Evolutionary conservation across 2,113 vertebrate genomes (phyloP).

Genomic region (Oncorhynchus tshawytscha): DNA sequence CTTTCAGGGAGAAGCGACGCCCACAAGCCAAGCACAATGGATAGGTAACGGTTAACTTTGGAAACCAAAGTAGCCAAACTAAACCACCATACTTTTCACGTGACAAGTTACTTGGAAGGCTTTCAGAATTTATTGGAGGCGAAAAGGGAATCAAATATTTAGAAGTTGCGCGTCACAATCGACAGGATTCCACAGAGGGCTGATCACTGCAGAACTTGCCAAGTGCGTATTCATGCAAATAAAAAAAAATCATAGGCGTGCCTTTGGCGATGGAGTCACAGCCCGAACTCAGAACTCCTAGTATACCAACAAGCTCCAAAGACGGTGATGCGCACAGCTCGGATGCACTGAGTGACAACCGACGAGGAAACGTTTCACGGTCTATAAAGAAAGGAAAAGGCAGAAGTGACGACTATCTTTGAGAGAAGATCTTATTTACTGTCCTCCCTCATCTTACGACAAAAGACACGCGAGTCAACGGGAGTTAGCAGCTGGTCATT

Average conservation of each 20-base stretch:
- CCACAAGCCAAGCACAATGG: conserved; percentile 20
- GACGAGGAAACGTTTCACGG: conserved; percentile 26
- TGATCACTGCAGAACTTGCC: conserved; percentile 44
- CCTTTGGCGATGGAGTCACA: conserved; percentile 69
- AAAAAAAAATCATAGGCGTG: conserved; percentile 78
- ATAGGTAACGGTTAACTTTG: conserved; percentile 49
- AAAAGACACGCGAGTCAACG: neutral
- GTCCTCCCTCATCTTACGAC: neutral
- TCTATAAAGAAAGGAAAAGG: conserved; percentile 35
- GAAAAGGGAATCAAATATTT: conserved; percentile 36
- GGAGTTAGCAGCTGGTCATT: neutral
- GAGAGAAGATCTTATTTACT: neutral
- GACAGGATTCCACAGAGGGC: conserved; percentile 40
- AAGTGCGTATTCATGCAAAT: conserved; percentile 71
- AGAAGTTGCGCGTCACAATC: conserved; percentile 49
- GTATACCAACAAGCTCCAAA: conserved; percentile 82
- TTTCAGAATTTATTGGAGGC: conserved; percentile 6
- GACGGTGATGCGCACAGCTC: conserved; percentile 71
- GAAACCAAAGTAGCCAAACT: conserved; percentile 15
- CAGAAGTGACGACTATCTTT: conserved; percentile 6
- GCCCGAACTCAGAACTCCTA: conserved; percentile 78
- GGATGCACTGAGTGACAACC: conserved; percentile 62
- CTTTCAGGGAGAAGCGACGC: conserved; percentile 20
- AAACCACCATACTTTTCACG: conserved; percentile 11
- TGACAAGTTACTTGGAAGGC: conserved; percentile 18